Conservation (phyloP, 2,888 invertebrate genomes). For the Julus scandinavius region DNA sequence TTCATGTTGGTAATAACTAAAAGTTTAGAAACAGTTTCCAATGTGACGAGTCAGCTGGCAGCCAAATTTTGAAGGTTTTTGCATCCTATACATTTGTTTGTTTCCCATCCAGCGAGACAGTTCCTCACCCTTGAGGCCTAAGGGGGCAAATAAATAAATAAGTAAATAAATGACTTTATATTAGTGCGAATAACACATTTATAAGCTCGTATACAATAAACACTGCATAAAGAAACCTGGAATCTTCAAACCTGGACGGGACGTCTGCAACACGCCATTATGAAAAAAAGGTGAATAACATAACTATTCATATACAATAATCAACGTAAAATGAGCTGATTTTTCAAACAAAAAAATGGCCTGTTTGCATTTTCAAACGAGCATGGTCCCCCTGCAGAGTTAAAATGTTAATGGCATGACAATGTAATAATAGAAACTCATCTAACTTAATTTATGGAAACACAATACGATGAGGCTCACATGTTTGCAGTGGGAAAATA, state of each 20-base stretch:
- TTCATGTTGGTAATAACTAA: too few species aligned
- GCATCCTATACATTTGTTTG: not conserved
- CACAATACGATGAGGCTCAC: not conserved
- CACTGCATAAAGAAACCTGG: not conserved
- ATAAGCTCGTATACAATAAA: not conserved
- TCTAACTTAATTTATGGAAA: not conserved
- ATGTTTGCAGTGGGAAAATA: not conserved
- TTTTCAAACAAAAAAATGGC: not conserved
- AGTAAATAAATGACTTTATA: conserved; percentile 1
- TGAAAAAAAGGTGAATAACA: not conserved
- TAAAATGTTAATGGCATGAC: not conserved
- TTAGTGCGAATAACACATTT: conserved; percentile 1
- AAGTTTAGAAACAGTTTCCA: too few species aligned
- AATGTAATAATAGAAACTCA: not conserved
- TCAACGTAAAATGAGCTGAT: not conserved
- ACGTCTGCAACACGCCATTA: not conserved
- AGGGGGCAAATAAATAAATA: not conserved
- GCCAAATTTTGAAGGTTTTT: too few species aligned
- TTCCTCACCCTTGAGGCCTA: not conserved
- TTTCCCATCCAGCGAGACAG: not conserved
- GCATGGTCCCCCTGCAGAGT: not conserved
- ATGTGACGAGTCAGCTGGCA: too few species aligned
- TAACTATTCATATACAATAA: not conserved
- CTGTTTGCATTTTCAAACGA: not conserved
- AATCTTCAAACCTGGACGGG: not conserved